Evolutionary conservation across 1,140 invertebrate species (phyloP).

Genomic region (Leptinotarsa texana): DNA sequence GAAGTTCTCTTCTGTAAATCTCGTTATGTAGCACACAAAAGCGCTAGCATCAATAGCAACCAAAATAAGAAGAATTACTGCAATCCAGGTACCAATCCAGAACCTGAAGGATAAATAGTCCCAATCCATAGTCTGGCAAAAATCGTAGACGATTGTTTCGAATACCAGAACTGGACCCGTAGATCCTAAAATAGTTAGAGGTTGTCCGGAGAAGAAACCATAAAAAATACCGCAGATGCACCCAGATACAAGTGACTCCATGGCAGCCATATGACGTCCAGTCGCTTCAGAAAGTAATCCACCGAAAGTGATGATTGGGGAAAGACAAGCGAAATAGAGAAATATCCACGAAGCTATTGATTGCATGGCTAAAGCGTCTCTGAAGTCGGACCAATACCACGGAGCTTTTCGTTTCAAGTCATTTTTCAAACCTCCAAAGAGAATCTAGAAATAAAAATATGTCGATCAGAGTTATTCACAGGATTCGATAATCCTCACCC

Average conservation of each 20-base stretch:
- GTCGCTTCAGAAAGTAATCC: slow-evolving; percentile 94
- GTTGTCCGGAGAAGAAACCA: slow-evolving; percentile 97
- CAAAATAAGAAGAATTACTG: slow-evolving; percentile 82
- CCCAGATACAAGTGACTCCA: slow-evolving; percentile 95
- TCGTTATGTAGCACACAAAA: slow-evolving; percentile 97
- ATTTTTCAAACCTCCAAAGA: slow-evolving; percentile 92
- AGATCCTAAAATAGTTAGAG: slow-evolving; percentile 94
- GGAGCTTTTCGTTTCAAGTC: slow-evolving; percentile 92
- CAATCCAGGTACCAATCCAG: slow-evolving; percentile 96
- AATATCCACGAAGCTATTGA: slow-evolving; percentile 97
- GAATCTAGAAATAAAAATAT: slow-evolving; percentile 40
- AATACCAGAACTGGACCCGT: slow-evolving; percentile 98
- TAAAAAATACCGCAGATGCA: slow-evolving; percentile 95
- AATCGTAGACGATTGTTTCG: slow-evolving; percentile 95
- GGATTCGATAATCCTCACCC: slow-evolving; percentile 53
- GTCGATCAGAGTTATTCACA: no score
- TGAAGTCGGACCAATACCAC: slow-evolving; percentile 80
- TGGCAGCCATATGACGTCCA: slow-evolving; percentile 94
- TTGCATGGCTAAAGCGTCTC: slow-evolving; percentile 90
- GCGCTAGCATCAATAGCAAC: slow-evolving; percentile 96
- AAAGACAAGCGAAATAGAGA: slow-evolving; percentile 97
- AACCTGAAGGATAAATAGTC: slow-evolving; percentile 90
- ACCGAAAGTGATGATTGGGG: slow-evolving; percentile 96
- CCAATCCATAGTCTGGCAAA: slow-evolving; percentile 84
- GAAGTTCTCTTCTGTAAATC: slow-evolving; percentile 99